These are phyloP conservation scores for Hippoglossus hippoglossus DNA, from an alignment of 2,797 vertebrate species.

Conservation along the genomic window DNA sequence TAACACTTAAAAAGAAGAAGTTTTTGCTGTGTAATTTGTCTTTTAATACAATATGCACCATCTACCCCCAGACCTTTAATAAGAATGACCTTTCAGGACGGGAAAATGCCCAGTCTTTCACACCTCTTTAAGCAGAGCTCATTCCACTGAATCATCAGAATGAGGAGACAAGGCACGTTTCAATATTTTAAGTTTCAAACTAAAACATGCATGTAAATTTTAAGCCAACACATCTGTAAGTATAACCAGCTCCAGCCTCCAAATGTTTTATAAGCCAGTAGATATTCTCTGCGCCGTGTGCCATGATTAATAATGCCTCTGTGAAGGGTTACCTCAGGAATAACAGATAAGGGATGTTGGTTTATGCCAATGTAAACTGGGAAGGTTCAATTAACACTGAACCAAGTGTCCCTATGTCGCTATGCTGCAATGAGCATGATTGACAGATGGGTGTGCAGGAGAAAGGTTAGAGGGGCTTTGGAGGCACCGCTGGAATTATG, in stretches of 20 bases:
- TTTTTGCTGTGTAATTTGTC: neutral
- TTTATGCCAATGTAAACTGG: conserved; percentile 61
- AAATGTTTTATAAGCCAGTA: conserved; percentile 48
- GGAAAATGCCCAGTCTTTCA: conserved; percentile 24
- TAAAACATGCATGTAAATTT: conserved; percentile 14
- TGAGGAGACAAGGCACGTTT: neutral
- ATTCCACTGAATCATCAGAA: conserved; percentile 25
- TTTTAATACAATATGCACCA: conserved; percentile 3
- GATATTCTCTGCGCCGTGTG: conserved; percentile 47
- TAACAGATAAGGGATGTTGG: conserved; percentile 58
- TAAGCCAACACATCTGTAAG: conserved; percentile 6
- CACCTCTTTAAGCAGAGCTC: conserved; percentile 9
- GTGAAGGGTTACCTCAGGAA: conserved; percentile 54
- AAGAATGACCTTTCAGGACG: conserved; percentile 44
- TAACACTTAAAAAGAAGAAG: neutral
- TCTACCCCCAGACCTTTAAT: conserved; percentile 36
- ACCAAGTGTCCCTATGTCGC: conserved; percentile 62
- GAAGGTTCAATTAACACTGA: conserved; percentile 70
- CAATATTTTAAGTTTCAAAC: conserved; percentile 3
- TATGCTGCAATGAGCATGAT: conserved; percentile 69
- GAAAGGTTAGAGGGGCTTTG: conserved; percentile 76
- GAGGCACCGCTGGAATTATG: conserved; percentile 61
- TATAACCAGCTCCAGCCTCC: conserved; percentile 17
- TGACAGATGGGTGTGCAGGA: conserved; percentile 71
- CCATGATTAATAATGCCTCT: conserved; percentile 60